These are phyloP conservation scores for Gonioctena quinquepunctata DNA, from an alignment of 1,140 invertebrate species.

Conservation along the genomic window DNA sequence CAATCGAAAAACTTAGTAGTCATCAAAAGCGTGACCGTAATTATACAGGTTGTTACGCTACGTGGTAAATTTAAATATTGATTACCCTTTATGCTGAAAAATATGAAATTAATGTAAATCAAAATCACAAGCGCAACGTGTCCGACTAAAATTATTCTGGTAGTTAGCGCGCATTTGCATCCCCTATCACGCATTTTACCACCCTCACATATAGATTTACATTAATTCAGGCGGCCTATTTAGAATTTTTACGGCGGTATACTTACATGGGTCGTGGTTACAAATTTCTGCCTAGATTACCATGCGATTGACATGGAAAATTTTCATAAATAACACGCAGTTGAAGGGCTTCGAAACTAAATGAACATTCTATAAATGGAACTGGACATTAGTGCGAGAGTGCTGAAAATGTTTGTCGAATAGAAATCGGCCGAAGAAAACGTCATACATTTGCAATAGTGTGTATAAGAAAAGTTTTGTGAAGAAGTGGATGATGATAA, in stretches of 20 bases:
- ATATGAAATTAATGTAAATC: slow-evolving; percentile 57
- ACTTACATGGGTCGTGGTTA: not conserved
- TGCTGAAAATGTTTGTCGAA: no score
- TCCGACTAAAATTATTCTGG: slow-evolving; percentile 55
- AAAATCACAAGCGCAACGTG: slow-evolving; percentile 56
- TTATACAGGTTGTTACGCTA: slow-evolving; percentile 20
- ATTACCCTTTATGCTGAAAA: slow-evolving; percentile 54
- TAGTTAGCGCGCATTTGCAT: slow-evolving; percentile 54
- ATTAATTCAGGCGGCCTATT: slow-evolving; percentile 5
- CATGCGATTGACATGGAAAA: not conserved
- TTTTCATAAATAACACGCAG: not conserved
- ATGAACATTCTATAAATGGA: not conserved
- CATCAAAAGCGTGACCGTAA: slow-evolving; percentile 33
- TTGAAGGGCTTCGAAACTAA: not conserved
- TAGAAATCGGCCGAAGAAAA: no score
- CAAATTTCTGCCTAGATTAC: not conserved
- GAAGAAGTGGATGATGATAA: no score
- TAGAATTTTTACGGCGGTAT: slow-evolving; percentile 11
- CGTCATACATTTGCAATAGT: no score
- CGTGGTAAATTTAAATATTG: slow-evolving; percentile 48
- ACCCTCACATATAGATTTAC: slow-evolving; percentile 25
- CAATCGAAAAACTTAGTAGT: slow-evolving; percentile 9
- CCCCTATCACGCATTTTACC: slow-evolving; percentile 46
- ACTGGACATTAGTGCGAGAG: no score
- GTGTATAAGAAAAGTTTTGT: no score